These are phyloP conservation scores for Bos taurus DNA, from an alignment of 2,113 vertebrate species.

Conservation along the genomic window DNA sequence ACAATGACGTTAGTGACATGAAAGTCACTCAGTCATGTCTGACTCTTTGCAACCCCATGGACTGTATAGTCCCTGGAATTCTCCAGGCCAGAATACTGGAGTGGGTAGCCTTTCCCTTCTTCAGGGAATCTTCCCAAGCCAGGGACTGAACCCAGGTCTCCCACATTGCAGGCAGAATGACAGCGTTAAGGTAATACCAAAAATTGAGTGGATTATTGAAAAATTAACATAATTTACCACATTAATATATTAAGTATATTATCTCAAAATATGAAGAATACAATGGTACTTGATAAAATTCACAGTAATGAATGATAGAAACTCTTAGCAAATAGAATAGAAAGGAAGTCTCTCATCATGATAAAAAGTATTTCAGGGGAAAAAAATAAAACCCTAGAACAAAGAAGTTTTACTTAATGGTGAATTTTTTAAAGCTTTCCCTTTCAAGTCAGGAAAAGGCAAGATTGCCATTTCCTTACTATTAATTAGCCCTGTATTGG, in stretches of 20 bases:
- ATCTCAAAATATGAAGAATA: background rate
- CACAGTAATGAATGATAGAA: background rate
- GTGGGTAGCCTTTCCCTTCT: background rate
- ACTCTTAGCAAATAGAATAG: background rate
- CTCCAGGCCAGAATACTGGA: background rate
- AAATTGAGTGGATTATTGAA: background rate
- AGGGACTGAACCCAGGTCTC: background rate
- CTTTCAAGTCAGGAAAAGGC: background rate
- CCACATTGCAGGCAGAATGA: accelerated
- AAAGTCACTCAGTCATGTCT: background rate
- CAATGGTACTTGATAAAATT: background rate
- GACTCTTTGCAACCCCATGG: background rate
- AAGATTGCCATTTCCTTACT: background rate
- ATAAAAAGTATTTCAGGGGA: background rate
- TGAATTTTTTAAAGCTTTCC: background rate
- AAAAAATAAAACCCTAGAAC: background rate
- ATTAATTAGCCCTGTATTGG: background rate
- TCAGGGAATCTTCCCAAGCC: background rate
- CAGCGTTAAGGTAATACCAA: background rate
- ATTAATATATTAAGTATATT: background rate
- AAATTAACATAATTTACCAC: background rate
- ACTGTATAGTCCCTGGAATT: background rate
- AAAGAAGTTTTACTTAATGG: background rate
- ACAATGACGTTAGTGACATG: background rate
- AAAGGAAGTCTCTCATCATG: background rate